phyloP scores from a whole-genome alignment of 2,113 vertebrate species.

The Nibea albiflora region DNA sequence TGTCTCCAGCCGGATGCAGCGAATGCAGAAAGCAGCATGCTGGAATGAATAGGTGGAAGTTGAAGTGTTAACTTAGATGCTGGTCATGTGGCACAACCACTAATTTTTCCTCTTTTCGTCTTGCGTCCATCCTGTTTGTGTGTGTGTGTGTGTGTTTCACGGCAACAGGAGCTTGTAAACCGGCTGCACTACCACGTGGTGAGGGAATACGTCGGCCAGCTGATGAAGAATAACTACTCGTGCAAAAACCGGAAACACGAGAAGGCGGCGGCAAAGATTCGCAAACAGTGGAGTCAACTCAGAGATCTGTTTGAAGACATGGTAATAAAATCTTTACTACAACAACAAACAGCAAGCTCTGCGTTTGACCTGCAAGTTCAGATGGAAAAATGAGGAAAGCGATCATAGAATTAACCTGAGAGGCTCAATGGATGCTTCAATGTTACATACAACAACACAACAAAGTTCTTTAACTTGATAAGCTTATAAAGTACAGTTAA shows the following conservation, averaged over 20 bases:
- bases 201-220: constrained; percentile 80
- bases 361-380: too few relatives aligned
- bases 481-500: too few relatives aligned
- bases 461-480: too few relatives aligned
- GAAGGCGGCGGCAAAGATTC: constrained; percentile 74
- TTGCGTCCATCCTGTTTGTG: constrained; percentile 29
- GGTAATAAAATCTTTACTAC: constrained; percentile 59
- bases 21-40: not conserved
- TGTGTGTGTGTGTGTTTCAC: constrained; percentile 27
- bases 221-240: constrained; percentile 81
- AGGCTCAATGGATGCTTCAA: too few relatives aligned
- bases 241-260: constrained; percentile 82
- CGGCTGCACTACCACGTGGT: constrained; percentile 72
- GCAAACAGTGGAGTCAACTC: constrained; percentile 69
- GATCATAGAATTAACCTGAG: too few relatives aligned
- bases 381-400: too few relatives aligned
- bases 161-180: constrained; percentile 72
- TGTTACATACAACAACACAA: too few relatives aligned
- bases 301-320: constrained; percentile 70
- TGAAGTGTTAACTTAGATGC: constrained; percentile 17
- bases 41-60: constrained; percentile 57
- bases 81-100: not conserved
- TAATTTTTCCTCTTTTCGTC: not conserved
- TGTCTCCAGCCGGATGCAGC: constrained; percentile 38
- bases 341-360: not conserved